Base-by-base conservation (phyloP, 2,113 vertebrate species). In the Cyanoramphus novaezelandiae region DNA sequence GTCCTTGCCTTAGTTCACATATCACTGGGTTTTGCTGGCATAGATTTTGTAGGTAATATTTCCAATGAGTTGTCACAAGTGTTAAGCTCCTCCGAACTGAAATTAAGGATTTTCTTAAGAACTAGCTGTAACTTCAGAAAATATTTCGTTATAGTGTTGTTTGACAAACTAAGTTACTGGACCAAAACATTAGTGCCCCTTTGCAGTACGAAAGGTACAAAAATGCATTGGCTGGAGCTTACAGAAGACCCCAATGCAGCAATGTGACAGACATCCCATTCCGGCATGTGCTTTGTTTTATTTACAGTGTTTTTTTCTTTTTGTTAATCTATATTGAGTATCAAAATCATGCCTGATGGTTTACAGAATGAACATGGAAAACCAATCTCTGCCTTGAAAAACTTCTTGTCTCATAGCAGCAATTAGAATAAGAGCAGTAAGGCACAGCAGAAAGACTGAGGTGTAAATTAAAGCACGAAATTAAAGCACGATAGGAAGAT, bases 41-140 rank as follows among this genome's bases (percentile, higher is more conserved):
- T 18, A 64, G 75, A 74, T 93, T 96, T 92, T 29, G 2, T 80
- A 95, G 53, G 7, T 77, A 80, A 68, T 93, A 50, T 93, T 96
- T 92, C 35, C 96, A 88, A 92, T 55, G 50, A 89, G 24, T 35
- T 93, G 27, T 92, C 50, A 71, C 65, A 68, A 74, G 27, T 21
- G 49, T 94, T 79, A 84, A 95, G 27, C 13, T 63, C 10, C 10
- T 95, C 86, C 79, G 31, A 93, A 93, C 50, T 44, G 80, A 83
- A 11, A 35, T 68, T 86, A 57, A 90, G 27, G 46, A 88, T 23
- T 86, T 96, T 70, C 52, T 69, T 62, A 68, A 80, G 29, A 68
- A 79, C 15, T 80, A 65, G 8, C 29, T 37, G 57, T 72, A 55
- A 39, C 13, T 86, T 78, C 23, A 79, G n/a, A 72, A 55, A 92